Conservation (phyloP, 1,140 invertebrate species). For the Triops longicaudatus region DNA sequence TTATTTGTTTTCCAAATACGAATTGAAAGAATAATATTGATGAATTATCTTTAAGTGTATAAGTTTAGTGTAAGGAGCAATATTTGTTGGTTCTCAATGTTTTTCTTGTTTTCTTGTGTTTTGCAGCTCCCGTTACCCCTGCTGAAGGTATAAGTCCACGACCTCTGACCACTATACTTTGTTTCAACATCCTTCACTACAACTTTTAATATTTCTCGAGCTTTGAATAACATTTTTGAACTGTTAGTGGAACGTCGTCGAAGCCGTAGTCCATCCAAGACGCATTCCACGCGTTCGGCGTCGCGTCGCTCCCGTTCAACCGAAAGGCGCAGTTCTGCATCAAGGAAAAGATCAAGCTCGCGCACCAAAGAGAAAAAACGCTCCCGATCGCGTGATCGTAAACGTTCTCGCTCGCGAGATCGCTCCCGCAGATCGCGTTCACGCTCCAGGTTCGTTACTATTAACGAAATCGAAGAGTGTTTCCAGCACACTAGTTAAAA, state of each 20-base stretch:
- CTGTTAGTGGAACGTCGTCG: slow-evolving; percentile 28
- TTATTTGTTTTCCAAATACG: too few species aligned
- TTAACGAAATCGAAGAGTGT: neutral
- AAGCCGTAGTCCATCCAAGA: neutral
- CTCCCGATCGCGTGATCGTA: slow-evolving; percentile 39
- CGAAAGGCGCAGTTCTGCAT: slow-evolving; percentile 48
- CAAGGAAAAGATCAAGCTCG: slow-evolving; percentile 72
- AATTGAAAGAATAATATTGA: too few species aligned
- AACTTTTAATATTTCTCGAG: neutral
- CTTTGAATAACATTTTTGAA: slow-evolving; percentile 26
- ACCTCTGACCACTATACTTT: neutral
- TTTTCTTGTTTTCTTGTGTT: neutral
- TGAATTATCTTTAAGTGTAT: too few species aligned
- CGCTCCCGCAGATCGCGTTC: slow-evolving; percentile 29
- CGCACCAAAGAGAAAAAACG: slow-evolving; percentile 48
- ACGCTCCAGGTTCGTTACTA: slow-evolving; percentile 42
- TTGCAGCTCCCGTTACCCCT: neutral
- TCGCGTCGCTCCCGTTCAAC: slow-evolving; percentile 12
- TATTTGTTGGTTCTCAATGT: neutral
- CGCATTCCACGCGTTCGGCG: slow-evolving; percentile 19
- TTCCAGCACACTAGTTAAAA: too few species aligned
- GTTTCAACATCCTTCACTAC: too few species aligned
- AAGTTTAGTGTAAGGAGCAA: too few species aligned
- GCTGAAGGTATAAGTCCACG: neutral
- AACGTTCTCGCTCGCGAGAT: slow-evolving; percentile 47